These are phyloP conservation scores for Neotoxoptera formosana DNA, from an alignment of 1,140 invertebrate genomes.

Conservation along the genomic window DNA sequence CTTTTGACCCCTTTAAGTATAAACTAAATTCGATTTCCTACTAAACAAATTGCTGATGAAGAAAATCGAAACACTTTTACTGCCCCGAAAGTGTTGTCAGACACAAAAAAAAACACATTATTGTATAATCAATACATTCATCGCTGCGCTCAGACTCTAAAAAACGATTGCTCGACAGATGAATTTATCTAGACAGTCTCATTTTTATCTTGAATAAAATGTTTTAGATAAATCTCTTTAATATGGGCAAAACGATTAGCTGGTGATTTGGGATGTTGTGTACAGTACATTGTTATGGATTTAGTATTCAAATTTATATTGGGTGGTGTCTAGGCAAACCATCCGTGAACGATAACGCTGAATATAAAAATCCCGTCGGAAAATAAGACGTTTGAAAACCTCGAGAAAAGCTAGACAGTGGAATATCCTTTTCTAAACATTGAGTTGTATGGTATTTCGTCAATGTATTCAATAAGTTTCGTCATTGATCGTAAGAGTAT, in stretches of 20 bases:
- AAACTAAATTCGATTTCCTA: no score
- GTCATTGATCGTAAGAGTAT: background rate
- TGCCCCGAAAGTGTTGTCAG: no score
- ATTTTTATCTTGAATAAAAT: background rate
- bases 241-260: background rate
- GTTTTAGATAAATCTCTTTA: background rate
- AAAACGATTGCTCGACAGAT: background rate
- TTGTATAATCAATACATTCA: no score
- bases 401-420: background rate
- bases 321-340: background rate
- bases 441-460: background rate
- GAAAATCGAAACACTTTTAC: no score
- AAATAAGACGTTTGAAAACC: background rate
- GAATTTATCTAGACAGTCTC: background rate
- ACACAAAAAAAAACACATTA: no score
- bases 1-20: no score
- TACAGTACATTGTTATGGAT: background rate
- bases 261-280: background rate
- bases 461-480: no score
- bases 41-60: no score
- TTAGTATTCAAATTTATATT: slow-evolving; percentile 5
- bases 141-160: no score
- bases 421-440: background rate
- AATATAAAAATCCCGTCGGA: background rate
- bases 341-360: background rate